Percentiles rank a stretch among this genome's conserved stretches.
Conservation (phyloP, 2,888 invertebrate genomes). For the Encarsia formosa region DNA sequence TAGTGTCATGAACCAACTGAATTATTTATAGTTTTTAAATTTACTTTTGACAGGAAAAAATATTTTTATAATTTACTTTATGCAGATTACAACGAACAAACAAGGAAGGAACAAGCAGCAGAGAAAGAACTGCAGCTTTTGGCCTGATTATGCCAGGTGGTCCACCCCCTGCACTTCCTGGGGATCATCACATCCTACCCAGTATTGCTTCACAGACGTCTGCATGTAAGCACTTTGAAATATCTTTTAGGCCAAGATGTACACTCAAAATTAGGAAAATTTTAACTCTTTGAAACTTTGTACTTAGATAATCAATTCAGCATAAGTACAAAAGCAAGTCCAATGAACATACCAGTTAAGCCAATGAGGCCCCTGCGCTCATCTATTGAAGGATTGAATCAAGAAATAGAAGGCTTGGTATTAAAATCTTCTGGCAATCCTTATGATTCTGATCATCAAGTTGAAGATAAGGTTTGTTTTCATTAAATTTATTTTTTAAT, state of each 20-base stretch:
- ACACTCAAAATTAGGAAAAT: background rate
- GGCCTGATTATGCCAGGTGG: slow-evolving; percentile 50
- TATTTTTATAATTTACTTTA: too few species aligned
- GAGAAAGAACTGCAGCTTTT: slow-evolving; percentile 51
- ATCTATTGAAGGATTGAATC: slow-evolving; percentile 82
- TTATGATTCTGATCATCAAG: slow-evolving; percentile 49
- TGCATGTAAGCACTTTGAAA: slow-evolving; percentile 40
- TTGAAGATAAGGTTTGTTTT: slow-evolving; percentile 60
- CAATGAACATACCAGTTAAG: slow-evolving; percentile 57
- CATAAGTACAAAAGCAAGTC: slow-evolving; percentile 54
- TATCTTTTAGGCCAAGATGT: background rate
- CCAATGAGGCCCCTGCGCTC: slow-evolving; percentile 69
- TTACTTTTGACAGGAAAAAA: background rate
- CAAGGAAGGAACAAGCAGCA: slow-evolving; percentile 55
- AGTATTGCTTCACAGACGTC: slow-evolving; percentile 56
- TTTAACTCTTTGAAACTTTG: background rate
- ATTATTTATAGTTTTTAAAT: background rate
- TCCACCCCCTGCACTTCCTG: slow-evolving; percentile 54
- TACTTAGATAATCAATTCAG: slow-evolving; percentile 48
- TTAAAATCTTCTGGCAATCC: slow-evolving; percentile 53
- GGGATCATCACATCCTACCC: slow-evolving; percentile 55
- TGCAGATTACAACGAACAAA: slow-evolving; percentile 59
- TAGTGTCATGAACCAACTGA: background rate
- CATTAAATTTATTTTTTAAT: background rate
- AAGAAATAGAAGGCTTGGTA: slow-evolving; percentile 79